Percentiles rank a stretch among this genome's conserved stretches.
Conservation (phyloP, 2,113 vertebrate species). For the Hydropotes inermis region DNA sequence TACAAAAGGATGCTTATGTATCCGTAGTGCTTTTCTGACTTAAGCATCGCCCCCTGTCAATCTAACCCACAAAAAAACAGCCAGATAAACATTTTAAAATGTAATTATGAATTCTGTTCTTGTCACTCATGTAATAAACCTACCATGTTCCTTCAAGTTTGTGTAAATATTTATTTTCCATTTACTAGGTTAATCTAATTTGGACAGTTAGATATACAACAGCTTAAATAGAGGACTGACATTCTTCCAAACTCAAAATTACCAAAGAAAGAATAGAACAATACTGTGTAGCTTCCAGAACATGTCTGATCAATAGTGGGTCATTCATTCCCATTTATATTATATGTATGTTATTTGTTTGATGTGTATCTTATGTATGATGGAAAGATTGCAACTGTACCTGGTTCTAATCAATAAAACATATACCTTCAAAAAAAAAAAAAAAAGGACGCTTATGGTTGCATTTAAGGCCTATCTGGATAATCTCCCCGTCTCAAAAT, state of each 20-base stretch:
- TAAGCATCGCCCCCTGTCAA: not conserved
- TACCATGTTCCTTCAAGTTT: not conserved
- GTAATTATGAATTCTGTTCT: not conserved
- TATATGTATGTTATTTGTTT: not conserved
- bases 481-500: not conserved
- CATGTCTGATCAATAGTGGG: not conserved
- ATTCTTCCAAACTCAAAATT: not conserved
- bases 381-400: not conserved
- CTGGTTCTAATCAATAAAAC: not conserved
- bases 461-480: not conserved
- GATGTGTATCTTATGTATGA: not conserved
- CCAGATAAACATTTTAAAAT: not conserved
- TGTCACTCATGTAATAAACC: not conserved
- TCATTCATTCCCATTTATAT: not conserved
- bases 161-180: not conserved
- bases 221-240: not conserved
- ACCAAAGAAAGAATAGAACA: not conserved
- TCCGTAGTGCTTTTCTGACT: not conserved
- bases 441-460: fast-evolving
- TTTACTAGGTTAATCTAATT: not conserved
- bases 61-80: not conserved
- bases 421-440: not conserved
- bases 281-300: not conserved
- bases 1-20: not conserved
- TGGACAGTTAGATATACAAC: not conserved